phyloP scores from a whole-genome alignment of 2,113 vertebrate species.

The Aleadryas rufinucha region DNA sequence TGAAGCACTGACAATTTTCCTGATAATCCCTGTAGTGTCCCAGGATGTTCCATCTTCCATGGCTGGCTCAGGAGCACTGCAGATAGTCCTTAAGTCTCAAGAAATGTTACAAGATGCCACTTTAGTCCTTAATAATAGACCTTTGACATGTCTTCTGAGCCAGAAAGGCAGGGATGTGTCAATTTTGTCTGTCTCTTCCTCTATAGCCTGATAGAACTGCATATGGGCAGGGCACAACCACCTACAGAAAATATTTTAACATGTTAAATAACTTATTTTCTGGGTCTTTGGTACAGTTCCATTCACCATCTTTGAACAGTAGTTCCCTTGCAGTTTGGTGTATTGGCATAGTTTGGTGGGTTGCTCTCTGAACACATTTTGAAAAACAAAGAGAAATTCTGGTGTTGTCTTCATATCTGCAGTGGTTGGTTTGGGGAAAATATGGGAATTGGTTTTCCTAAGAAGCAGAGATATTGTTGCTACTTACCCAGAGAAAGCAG shows the following conservation, averaged over 20 bases:
- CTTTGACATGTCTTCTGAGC: neutral
- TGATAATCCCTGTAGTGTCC: neutral
- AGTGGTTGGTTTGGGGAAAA: neutral
- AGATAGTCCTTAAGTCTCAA: neutral
- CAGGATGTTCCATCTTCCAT: neutral
- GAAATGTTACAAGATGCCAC: neutral
- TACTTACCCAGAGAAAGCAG: neutral
- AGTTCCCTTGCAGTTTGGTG: neutral
- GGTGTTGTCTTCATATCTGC: neutral
- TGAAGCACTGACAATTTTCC: no score
- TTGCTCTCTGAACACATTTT: neutral
- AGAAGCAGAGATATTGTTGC: neutral
- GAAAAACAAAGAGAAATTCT: neutral
- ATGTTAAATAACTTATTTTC: neutral
- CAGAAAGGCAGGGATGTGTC: neutral
- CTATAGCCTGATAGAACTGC: neutral
- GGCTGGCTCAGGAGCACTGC: neutral
- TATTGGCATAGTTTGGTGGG: fast-evolving
- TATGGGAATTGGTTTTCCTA: neutral
- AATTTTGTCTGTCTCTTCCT: neutral
- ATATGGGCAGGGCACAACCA: neutral
- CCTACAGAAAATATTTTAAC: neutral
- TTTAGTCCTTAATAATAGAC: neutral
- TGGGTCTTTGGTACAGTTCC: neutral
- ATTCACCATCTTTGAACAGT: neutral